These are phyloP conservation scores for Semicossyphus pulcher DNA, from an alignment of 2,113 vertebrate genomes.

Conservation along the genomic window DNA sequence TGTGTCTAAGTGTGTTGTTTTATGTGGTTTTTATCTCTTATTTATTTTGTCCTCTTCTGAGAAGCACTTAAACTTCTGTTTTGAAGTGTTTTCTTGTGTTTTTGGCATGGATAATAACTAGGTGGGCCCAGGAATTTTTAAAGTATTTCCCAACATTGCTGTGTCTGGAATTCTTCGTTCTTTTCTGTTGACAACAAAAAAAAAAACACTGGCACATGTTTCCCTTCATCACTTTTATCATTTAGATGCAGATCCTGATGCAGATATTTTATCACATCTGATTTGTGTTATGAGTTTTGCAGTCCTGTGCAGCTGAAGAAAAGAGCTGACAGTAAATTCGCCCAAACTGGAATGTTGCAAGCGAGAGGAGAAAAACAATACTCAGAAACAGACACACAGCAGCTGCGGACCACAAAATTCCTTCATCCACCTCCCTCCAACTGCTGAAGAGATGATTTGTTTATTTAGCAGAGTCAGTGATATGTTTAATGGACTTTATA, in stretches of 20 bases:
- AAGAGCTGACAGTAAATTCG: background rate
- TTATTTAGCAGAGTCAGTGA: background rate
- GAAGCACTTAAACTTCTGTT: background rate
- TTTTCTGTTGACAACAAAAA: background rate
- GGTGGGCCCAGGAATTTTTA: background rate
- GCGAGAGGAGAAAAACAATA: background rate
- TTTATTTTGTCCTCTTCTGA: background rate
- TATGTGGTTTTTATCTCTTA: too few relatives aligned
- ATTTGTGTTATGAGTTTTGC: conserved; percentile 1
- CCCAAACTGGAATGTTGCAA: background rate
- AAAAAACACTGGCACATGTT: background rate
- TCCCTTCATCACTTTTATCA: background rate
- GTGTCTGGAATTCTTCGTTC: background rate
- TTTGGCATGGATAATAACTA: background rate
- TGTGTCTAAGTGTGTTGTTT: too few relatives aligned
- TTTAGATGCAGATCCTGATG: background rate
- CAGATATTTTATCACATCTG: conserved; percentile 16
- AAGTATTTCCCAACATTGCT: background rate
- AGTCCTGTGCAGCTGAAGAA: conserved; percentile 8
- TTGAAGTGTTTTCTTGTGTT: background rate
- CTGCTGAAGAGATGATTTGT: background rate
- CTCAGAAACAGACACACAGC: background rate
- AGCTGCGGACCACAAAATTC: background rate
- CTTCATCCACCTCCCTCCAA: background rate
- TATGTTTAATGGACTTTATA: background rate